These are phyloP conservation scores for Pentamera pediparva DNA, from an alignment of 53 echinoderm and acorn worm genomes.

Conservation along the genomic window DNA sequence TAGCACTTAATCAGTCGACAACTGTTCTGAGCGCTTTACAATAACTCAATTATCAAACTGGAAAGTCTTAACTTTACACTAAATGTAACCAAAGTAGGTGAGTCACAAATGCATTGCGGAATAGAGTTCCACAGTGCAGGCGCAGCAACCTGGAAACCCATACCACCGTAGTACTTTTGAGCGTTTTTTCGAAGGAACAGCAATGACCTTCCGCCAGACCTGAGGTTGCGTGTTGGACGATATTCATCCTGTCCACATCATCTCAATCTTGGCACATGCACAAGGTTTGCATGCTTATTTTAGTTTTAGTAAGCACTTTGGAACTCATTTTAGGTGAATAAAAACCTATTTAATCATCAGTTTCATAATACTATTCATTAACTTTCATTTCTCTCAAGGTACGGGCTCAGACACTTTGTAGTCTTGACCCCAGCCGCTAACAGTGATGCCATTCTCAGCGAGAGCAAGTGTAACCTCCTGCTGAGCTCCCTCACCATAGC, in stretches of 20 bases:
- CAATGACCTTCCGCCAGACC: neutral
- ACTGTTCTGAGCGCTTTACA: too few species aligned
- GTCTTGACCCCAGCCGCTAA: slow-evolving; percentile 82
- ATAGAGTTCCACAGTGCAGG: too few species aligned
- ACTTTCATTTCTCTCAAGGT: slow-evolving; percentile 47
- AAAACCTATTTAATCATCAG: neutral
- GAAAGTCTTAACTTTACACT: neutral
- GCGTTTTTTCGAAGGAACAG: neutral
- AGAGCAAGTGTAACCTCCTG: slow-evolving; percentile 86
- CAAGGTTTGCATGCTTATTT: neutral
- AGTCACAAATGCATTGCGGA: too few species aligned
- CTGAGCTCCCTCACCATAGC: slow-evolving; percentile 86
- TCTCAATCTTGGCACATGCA: neutral
- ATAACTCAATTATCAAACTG: neutral
- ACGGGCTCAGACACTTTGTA: slow-evolving; percentile 88
- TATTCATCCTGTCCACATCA: too few species aligned
- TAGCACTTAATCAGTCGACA: too few species aligned
- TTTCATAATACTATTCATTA: neutral
- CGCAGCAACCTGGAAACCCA: too few species aligned
- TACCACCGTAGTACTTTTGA: too few species aligned
- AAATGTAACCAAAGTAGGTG: too few species aligned
- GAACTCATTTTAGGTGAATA: neutral
- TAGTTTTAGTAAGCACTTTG: neutral
- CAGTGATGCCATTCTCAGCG: slow-evolving; percentile 77
- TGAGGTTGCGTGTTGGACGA: too few species aligned